A percentile compares a stretch with the other conserved stretches of the same genome.
Evolutionary conservation across 2,113 vertebrate genomes (phyloP).

Genomic region (Oenanthe oenanthe): DNA sequence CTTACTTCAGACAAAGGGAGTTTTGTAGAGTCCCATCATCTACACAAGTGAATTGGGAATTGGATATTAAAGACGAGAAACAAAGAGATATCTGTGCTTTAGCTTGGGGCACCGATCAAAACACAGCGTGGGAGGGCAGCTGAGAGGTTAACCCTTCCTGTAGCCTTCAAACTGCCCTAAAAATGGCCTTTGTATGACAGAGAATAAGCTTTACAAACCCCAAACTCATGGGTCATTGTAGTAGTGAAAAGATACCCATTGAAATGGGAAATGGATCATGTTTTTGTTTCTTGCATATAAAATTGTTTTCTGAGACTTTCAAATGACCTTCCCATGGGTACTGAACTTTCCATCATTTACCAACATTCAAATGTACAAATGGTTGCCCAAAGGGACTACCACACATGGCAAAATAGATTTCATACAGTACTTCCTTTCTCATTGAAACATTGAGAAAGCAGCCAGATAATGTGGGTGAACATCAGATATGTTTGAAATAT

Average conservation of each 20-base stretch:
- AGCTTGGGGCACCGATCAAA: constrained; percentile 81
- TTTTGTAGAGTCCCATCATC: constrained; percentile 63
- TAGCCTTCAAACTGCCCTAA: constrained; percentile 1
- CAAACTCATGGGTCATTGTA: not conserved
- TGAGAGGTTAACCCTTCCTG: constrained; percentile 59
- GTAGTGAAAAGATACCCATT: constrained; percentile 35
- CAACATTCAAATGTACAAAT: not conserved
- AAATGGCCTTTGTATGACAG: constrained; percentile 8
- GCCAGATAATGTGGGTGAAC: not conserved
- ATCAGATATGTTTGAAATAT: not conserved
- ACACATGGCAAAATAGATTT: not conserved
- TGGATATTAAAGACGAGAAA: constrained; percentile 80
- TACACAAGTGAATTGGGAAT: constrained; percentile 74
- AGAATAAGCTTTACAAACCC: constrained; percentile 48
- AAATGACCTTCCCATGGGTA: constrained; percentile 25
- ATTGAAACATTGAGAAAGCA: not conserved
- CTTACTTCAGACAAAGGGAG: constrained; percentile 62
- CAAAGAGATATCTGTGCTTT: constrained; percentile 72
- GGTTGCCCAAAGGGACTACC: not conserved
- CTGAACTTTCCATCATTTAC: constrained; percentile 37
- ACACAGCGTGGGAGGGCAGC: constrained; percentile 77
- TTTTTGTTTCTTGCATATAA: constrained; percentile 48
- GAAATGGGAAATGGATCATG: constrained; percentile 14
- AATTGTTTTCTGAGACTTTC: constrained; percentile 54
- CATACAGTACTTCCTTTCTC: not conserved